These are phyloP conservation scores for Ceryle rudis DNA, from an alignment of 2,797 vertebrate genomes.

Conservation along the genomic window DNA sequence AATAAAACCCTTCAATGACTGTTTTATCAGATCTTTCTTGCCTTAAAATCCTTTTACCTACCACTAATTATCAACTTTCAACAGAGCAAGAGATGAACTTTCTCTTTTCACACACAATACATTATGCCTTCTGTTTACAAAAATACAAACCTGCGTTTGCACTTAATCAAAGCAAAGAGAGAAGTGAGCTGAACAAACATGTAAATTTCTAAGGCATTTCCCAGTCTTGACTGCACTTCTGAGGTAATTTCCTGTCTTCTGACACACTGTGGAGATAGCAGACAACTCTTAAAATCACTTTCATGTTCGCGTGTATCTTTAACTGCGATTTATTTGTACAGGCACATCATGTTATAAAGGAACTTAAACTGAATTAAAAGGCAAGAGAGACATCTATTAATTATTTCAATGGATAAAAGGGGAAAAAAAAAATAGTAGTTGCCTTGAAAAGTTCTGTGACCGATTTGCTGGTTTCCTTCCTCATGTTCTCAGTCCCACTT, in stretches of 20 bases:
- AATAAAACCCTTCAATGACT: background rate
- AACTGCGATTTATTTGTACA: constrained; percentile 29
- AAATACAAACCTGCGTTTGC: background rate
- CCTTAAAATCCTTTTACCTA: background rate
- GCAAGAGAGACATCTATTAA: background rate
- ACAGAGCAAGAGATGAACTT: background rate
- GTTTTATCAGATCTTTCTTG: background rate
- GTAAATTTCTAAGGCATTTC: background rate
- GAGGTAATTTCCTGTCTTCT: background rate
- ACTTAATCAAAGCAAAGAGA: background rate
- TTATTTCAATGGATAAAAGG: background rate
- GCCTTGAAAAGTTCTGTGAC: background rate
- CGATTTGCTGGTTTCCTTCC: background rate
- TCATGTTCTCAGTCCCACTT: constrained; percentile 89
- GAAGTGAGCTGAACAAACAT: background rate
- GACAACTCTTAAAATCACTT: background rate
- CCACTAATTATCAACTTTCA: background rate
- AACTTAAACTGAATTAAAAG: background rate
- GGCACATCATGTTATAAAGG: background rate
- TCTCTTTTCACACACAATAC: background rate
- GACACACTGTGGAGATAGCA: background rate
- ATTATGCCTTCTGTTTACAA: background rate
- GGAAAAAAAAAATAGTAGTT: background rate
- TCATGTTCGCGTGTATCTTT: background rate
- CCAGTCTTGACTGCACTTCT: background rate